These are phyloP conservation scores for Phenganax subtilis DNA, from an alignment of 92 coral and sea anemone genomes.

Conservation along the genomic window DNA sequence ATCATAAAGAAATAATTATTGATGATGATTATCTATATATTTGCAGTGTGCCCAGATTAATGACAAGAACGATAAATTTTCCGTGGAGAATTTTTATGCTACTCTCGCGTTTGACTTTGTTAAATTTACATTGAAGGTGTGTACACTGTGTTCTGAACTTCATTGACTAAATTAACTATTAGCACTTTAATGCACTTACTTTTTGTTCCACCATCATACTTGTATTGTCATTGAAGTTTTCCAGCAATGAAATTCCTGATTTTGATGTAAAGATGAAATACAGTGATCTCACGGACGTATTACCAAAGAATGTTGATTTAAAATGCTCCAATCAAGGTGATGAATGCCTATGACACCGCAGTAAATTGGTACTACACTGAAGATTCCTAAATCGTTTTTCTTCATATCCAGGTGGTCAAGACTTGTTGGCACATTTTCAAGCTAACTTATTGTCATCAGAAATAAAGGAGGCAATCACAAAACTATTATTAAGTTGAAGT, in stretches of 20 bases:
- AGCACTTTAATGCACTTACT: neutral
- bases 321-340: neutral
- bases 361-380: neutral
- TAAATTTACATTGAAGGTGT: conserved; percentile 27
- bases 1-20: neutral
- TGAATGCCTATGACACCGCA: neutral
- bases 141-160: neutral
- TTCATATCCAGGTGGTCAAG: neutral
- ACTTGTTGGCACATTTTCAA: neutral
- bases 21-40: neutral
- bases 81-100: conserved; percentile 26
- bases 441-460: conserved; percentile 21
- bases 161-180: neutral
- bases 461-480: conserved; percentile 17
- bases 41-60: conserved; percentile 11
- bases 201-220: neutral
- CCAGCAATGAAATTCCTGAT: conserved; percentile 10
- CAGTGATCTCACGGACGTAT: conserved; percentile 5
- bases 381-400: neutral
- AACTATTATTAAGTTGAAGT: neutral
- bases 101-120: conserved; percentile 36
- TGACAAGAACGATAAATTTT: neutral
- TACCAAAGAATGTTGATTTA: conserved; percentile 21
- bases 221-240: neutral
- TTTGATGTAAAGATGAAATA: conserved; percentile 30